phyloP scores from a whole-genome alignment of 2,888 invertebrate genomes.

The Orthonevra nobilis region DNA sequence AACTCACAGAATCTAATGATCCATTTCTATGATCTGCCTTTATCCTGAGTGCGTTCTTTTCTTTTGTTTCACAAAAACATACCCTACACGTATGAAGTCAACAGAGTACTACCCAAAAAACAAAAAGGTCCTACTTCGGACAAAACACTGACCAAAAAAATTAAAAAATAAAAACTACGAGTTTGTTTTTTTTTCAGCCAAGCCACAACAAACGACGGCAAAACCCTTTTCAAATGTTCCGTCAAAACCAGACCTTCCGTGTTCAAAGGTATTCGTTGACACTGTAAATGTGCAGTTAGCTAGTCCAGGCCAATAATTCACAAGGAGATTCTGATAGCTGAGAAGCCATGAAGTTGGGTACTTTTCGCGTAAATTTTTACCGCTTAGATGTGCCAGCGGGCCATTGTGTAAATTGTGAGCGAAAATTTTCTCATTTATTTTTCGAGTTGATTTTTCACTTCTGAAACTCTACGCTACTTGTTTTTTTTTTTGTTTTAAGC shows the following conservation, averaged over 20 bases:
- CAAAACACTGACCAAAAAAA: conserved; percentile 49
- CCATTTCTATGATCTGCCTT: too few species aligned
- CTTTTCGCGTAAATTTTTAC: conserved; percentile 29
- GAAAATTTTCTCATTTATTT: conserved; percentile 39
- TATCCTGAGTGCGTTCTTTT: too few species aligned
- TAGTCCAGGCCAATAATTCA: conserved; percentile 10
- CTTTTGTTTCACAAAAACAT: too few species aligned
- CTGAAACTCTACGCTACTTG: neutral
- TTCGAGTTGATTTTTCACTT: conserved; percentile 7
- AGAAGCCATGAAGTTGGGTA: conserved; percentile 1
- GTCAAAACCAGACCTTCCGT: conserved; percentile 40
- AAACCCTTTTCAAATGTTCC: conserved; percentile 16
- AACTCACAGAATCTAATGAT: too few species aligned
- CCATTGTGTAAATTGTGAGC: conserved; percentile 30
- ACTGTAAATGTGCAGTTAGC: conserved; percentile 5
- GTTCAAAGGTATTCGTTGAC: conserved; percentile 10
- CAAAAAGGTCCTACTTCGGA: too few species aligned
- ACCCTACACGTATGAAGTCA: too few species aligned
- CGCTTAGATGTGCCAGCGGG: conserved; percentile 15
- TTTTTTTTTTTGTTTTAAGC: conserved; percentile 4
- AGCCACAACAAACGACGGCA: conserved; percentile 59
- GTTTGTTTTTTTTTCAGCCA: conserved; percentile 3
- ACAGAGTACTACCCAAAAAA: too few species aligned
- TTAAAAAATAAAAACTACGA: conserved; percentile 34
- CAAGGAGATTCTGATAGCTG: neutral